Percentiles rank a stretch among this genome's conserved stretches.
phyloP scores from a whole-genome alignment of 2,888 invertebrate genomes.

The Perithous albicinctus region DNA sequence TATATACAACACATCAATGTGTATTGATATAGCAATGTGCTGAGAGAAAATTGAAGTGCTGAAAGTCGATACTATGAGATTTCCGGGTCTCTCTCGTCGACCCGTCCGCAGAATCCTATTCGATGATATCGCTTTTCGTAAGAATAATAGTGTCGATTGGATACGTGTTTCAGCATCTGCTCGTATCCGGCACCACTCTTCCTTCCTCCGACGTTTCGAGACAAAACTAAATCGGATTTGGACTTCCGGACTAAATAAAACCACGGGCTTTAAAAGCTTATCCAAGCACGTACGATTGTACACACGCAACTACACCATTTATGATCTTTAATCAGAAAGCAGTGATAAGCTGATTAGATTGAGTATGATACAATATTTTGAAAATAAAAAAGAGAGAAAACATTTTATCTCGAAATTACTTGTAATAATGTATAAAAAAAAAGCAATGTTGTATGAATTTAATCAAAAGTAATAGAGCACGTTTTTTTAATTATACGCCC shows the following conservation, averaged over 20 bases:
- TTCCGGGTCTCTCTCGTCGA: slow-evolving; percentile 20
- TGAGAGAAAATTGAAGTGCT: slow-evolving; percentile 18
- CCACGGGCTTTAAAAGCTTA: slow-evolving; percentile 1
- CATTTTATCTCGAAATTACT: too few species aligned
- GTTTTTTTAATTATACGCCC: too few species aligned
- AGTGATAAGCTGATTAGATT: not conserved
- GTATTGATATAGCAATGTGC: not conserved
- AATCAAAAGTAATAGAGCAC: too few species aligned
- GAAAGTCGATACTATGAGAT: slow-evolving; percentile 37
- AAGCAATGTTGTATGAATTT: too few species aligned
- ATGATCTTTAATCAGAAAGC: not conserved
- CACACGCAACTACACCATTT: not conserved
- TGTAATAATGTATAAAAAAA: too few species aligned
- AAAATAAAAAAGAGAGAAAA: too few species aligned
- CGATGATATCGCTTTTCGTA: slow-evolving; percentile 28
- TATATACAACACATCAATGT: not conserved
- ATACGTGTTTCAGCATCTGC: slow-evolving; percentile 24
- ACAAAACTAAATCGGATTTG: slow-evolving; percentile 10
- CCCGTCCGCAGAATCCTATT: slow-evolving; percentile 17
- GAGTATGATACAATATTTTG: not conserved
- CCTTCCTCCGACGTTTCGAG: too few species aligned
- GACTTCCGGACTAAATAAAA: slow-evolving; percentile 9
- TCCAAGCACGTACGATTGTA: not conserved
- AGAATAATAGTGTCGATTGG: slow-evolving; percentile 40
- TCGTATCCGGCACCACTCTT: not conserved